Percentiles rank a stretch among this genome's conserved stretches.
Conservation (phyloP, 2,113 vertebrate species). For the Catharus minimus region DNA sequence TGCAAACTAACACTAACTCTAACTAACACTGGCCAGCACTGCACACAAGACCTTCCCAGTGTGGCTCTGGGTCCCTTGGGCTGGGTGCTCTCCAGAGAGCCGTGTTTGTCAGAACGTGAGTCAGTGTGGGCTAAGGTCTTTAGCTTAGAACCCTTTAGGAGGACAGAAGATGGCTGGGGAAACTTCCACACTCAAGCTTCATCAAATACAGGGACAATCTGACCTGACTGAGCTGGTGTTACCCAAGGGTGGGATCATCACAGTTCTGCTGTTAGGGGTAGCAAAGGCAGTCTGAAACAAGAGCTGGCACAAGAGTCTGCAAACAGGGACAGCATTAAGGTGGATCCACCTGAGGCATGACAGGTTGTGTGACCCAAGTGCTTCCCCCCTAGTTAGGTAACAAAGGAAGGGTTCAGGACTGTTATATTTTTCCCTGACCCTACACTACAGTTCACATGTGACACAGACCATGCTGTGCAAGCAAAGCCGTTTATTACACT, state of each 20-base stretch:
- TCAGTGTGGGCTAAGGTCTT: neutral
- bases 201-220: rapidly evolving
- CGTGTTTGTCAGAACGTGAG: neutral
- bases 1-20: neutral
- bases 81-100: neutral
- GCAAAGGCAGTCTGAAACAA: neutral
- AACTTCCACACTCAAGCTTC: neutral
- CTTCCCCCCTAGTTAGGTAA: neutral
- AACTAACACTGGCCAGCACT: neutral
- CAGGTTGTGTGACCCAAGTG: neutral
- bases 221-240: neutral
- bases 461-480: neutral
- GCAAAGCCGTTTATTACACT: neutral
- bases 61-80: neutral
- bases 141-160: neutral
- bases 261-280: neutral
- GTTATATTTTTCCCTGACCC: neutral
- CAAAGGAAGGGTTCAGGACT: rapidly evolving
- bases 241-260: neutral
- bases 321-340: neutral
- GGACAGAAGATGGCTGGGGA: neutral
- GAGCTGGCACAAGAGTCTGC: neutral
- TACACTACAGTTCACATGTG: neutral
- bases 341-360: neutral
- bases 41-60: neutral